Base-by-base conservation (phyloP, 2,797 vertebrate species). In the Otus scops region DNA sequence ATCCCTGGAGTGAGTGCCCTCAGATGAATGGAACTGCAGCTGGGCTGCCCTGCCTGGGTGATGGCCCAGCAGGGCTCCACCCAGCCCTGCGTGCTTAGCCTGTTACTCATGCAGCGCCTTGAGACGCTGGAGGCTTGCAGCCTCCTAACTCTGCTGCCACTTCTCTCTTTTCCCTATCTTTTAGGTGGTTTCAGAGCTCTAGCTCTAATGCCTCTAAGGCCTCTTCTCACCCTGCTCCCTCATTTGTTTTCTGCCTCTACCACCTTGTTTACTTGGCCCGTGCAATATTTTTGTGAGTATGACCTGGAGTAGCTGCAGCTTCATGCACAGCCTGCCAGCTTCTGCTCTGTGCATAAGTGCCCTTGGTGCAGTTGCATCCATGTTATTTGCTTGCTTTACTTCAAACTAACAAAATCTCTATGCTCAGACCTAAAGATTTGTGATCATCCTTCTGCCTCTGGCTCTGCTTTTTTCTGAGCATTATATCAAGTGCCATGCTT, bases 101-200 rank as follows among this genome's bases (percentile, higher is more conserved):
- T 83, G 76, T 96, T 96, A 93, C 82, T 97, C 95, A 93, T 36
- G 50, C 45, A 9, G 67, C 48, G 57, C 68, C 76, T 71, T 75
- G 38, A 60, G 91, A 85, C 0, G 0, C 32, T 47, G 75, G 63
- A 93, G 86, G 43, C 24, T 93, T 92, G 70, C 77, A 91, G 27
- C 10, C 78, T 94, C 60, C 53, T 56, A 38, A 19, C 30, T 70
- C 17, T 53, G 22, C 64, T 74, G 50, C 34, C 0, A 0, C 60
- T 75, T 17, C 0, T 91, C 68, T 83, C 50, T 75, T 84, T 77
- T 70, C 27, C 56, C 47, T 24, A 23, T 38, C 26, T 60, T 34
- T 76, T 57, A 36, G 41, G 10, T 12, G 11, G 10, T 38, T 75
- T 77, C 2, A 3, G 32, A 71, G 30, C 23, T 83, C 28, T 1